Conservation (phyloP, 2,797 vertebrate genomes). For the Harpagifer antarcticus region DNA sequence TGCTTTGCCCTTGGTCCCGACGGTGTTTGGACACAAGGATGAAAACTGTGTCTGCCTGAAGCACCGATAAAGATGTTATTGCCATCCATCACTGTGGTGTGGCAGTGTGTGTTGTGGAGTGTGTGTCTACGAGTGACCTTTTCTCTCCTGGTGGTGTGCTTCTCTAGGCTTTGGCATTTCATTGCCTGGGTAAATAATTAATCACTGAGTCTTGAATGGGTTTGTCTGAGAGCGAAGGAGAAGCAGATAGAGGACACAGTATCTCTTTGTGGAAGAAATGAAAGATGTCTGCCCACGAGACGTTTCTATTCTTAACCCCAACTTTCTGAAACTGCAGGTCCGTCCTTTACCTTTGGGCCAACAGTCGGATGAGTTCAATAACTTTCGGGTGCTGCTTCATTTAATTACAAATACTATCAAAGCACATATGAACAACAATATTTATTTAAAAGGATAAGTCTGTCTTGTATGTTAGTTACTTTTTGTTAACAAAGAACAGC, state of each 20-base stretch:
- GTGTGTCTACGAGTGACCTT: constrained; percentile 76
- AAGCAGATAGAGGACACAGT: constrained; percentile 62
- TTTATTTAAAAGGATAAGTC: neutral
- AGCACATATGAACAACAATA: neutral
- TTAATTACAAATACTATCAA: neutral
- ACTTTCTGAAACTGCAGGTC: constrained; percentile 27
- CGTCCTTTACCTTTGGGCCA: constrained; percentile 9
- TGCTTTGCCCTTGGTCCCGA: constrained; percentile 62
- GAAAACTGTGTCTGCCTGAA: constrained; percentile 66
- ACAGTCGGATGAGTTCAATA: neutral
- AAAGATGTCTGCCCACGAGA: constrained; percentile 34
- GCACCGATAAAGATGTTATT: constrained; percentile 74
- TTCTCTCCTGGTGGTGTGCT: constrained; percentile 73
- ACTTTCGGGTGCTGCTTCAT: neutral
- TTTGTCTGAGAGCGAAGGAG: constrained; percentile 66
- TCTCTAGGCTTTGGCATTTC: constrained; percentile 82
- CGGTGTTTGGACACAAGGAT: constrained; percentile 56
- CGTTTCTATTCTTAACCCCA: constrained; percentile 30
- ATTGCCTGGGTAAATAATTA: constrained; percentile 86
- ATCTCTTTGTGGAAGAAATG: constrained; percentile 51
- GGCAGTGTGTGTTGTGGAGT: constrained; percentile 2
- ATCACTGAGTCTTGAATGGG: constrained; percentile 74
- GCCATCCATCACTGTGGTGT: constrained; percentile 69
- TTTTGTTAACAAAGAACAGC: too few relatives aligned
- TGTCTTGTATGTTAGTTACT: neutral